Percentiles rank a stretch among this genome's conserved stretches.
Evolutionary conservation across 1,140 invertebrate genomes (phyloP).

Genomic region (Eupeodes corollae): DNA sequence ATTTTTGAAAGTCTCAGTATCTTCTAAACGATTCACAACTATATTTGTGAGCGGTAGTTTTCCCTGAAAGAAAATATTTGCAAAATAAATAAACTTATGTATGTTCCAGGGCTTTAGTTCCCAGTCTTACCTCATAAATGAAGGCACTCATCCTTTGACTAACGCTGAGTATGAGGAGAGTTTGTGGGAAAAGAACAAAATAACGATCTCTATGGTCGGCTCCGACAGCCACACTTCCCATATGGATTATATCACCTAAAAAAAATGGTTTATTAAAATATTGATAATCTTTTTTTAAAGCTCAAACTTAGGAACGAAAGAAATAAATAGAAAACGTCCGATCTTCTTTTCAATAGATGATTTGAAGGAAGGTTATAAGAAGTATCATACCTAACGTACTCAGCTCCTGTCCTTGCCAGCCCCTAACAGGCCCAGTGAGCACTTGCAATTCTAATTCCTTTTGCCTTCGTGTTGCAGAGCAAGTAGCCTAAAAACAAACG

Average conservation of each 20-base stretch:
- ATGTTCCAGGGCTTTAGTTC: neutral
- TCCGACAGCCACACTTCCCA: conserved; percentile 78
- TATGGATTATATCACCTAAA: conserved; percentile 47
- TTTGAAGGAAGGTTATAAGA: no score
- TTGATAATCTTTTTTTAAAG: neutral
- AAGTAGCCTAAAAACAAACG: conserved; percentile 53
- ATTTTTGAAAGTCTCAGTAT: conserved; percentile 69
- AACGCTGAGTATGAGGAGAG: conserved; percentile 80
- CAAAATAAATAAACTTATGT: conserved; percentile 1
- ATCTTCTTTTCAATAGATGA: no score
- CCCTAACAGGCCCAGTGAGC: conserved; percentile 78
- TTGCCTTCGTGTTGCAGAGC: conserved; percentile 75
- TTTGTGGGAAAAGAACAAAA: conserved; percentile 80
- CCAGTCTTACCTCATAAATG: conserved; percentile 71
- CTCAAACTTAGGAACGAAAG: neutral
- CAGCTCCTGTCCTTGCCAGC: conserved; percentile 87
- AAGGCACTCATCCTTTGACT: conserved; percentile 88
- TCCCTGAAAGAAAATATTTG: conserved; percentile 47
- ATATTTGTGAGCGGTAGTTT: conserved; percentile 81
- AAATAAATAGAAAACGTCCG: no score
- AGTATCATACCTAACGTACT: conserved; percentile 46
- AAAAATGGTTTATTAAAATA: neutral
- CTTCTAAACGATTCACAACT: conserved; percentile 61
- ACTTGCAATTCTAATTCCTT: conserved; percentile 95
- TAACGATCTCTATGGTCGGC: conserved; percentile 77